A percentile compares a stretch with the other conserved stretches of the same genome.
These are phyloP conservation scores for Drosophila ochracea DNA, from an alignment of 2,888 invertebrate genomes.

Conservation along the genomic window DNA sequence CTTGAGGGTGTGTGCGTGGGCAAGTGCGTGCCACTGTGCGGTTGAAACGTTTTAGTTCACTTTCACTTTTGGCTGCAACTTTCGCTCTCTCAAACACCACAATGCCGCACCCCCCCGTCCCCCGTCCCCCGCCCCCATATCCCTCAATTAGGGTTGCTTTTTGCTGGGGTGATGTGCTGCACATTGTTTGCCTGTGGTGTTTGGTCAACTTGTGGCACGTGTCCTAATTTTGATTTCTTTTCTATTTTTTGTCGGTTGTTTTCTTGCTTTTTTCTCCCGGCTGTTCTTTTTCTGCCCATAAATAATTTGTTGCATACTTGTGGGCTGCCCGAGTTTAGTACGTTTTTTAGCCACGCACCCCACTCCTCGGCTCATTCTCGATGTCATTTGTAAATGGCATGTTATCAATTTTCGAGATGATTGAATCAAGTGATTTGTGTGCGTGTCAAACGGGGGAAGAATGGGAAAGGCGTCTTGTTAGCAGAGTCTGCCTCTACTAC, in stretches of 20 bases:
- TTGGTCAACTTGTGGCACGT: conserved; percentile 82
- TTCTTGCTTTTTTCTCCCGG: conserved; percentile 15
- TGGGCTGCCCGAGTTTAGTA: conserved; percentile 48
- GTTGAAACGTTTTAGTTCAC: conserved; percentile 66
- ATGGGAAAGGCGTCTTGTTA: conserved; percentile 31
- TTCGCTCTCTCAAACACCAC: conserved; percentile 23
- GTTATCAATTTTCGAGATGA: conserved; percentile 85
- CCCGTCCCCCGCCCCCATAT: neutral
- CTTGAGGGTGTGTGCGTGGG: conserved; percentile 23
- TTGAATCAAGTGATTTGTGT: conserved; percentile 84
- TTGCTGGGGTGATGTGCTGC: conserved; percentile 17
- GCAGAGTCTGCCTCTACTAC: neutral
- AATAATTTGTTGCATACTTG: conserved; percentile 76
- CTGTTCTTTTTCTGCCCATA: conserved; percentile 59
- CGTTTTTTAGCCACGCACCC: conserved; percentile 36
- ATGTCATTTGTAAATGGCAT: conserved; percentile 84
- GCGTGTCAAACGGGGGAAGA: conserved; percentile 66
- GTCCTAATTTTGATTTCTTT: conserved; percentile 82
- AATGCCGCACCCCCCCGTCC: neutral
- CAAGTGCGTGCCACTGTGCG: conserved; percentile 67
- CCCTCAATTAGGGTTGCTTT: conserved; percentile 4
- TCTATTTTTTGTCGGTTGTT: conserved; percentile 30
- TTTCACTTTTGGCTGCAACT: conserved; percentile 64
- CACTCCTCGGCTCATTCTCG: conserved; percentile 33
- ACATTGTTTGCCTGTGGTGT: conserved; percentile 61